Evolutionary conservation across 2,888 invertebrate genomes (phyloP).

Genomic region (Panorpa germanica): DNA sequence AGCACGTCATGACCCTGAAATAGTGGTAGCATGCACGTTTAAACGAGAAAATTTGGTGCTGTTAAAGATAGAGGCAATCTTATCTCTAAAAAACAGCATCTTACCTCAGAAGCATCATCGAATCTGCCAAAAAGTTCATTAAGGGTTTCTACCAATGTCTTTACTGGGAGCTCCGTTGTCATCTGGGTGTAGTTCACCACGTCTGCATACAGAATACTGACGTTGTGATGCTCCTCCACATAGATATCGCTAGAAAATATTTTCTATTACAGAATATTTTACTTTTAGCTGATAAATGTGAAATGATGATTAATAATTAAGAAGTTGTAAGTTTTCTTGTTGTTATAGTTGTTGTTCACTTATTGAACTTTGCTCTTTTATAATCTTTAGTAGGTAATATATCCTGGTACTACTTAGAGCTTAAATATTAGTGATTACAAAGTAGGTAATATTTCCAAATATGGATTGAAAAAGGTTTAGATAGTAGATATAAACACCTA

Average conservation of each 20-base stretch:
- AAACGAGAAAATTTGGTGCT: not conserved
- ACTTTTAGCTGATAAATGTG: no score
- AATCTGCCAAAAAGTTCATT: slow-evolving; percentile 85
- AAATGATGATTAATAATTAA: no score
- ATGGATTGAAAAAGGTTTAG: no score
- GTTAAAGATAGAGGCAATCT: not conserved
- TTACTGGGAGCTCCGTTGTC: slow-evolving; percentile 64
- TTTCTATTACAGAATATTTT: no score
- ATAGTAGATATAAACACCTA: no score
- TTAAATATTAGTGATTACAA: no score
- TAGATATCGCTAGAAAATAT: slow-evolving; percentile 59
- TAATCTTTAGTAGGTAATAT: no score
- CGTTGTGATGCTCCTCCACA: slow-evolving; percentile 72
- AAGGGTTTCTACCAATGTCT: slow-evolving; percentile 66
- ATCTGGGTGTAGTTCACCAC: slow-evolving; percentile 84
- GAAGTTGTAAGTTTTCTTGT: no score
- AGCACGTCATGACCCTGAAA: slow-evolving; percentile 51
- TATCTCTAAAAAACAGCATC: slow-evolving; percentile 9
- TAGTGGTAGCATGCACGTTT: not conserved
- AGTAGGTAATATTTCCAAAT: no score
- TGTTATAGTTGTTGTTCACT: no score
- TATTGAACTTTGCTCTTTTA: no score
- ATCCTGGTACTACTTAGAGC: no score
- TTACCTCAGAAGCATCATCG: slow-evolving; percentile 75
- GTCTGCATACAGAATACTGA: slow-evolving; percentile 81